Base-by-base conservation (phyloP, 2,797 vertebrate genomes). In the Pipistrellus kuhlii region DNA sequence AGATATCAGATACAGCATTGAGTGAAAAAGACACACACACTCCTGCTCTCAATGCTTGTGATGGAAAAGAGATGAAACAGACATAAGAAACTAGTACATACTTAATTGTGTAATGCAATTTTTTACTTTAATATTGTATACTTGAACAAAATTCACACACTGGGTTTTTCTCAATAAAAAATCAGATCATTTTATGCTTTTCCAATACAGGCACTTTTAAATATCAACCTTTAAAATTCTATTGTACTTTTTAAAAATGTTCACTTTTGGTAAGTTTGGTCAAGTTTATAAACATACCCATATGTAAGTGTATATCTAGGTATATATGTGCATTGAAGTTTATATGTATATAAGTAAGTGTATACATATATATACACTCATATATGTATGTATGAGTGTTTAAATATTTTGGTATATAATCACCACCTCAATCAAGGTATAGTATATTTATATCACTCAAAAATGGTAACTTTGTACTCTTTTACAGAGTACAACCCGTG, bases 101-200 rank as follows among this genome's bases (percentile, higher is more conserved):
- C 59, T 66, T 89, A 57, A 48, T 69, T 85, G 25, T 75, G 87
- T 68, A 93, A 87, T 85, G 44, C 15, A 51, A 4, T 87, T 93
- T 76, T 66, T 81, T 30, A 91, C 51, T 88, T 41, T 90, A 82
- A 27, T 68, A 73, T 55, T 88, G 20, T 77, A 23, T 76, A 23
- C n/a, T 7, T 85, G 96, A 78, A 66, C 41, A 82, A 77, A 90
- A 84, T 85, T 85, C 4, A 85, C 27, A 59, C 15, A 44, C 13
- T 78, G 46, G 30, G 91, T 0, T 68, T 94, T 95, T 92, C 62
- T 71, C 75, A 76, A 27, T 75, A 85, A 78, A 66, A 88, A 73
- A 57, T 73, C 55, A 73, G 27, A 51, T 76, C 71, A 25, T 66
- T 93, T 83, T 85, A 76, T 92, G 38, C 35, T 90, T 75, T 48